Conservation (phyloP, 2,888 invertebrate species). For the Aporophyla nigra region DNA sequence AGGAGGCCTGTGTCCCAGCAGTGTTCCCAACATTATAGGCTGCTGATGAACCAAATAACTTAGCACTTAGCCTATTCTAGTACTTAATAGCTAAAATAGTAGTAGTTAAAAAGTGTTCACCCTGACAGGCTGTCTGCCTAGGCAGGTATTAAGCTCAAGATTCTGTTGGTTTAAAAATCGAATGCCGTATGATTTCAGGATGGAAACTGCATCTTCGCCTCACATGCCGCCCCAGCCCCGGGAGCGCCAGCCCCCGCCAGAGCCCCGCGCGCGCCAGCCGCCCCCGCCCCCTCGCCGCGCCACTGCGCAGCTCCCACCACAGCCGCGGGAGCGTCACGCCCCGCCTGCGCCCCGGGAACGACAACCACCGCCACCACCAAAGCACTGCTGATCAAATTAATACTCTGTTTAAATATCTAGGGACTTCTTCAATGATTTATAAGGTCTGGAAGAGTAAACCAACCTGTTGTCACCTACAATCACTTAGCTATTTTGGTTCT, state of each 20-base stretch:
- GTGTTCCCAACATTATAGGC: too few relatives aligned
- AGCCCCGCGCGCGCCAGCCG: constrained; percentile 75
- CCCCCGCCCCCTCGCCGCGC: constrained; percentile 77
- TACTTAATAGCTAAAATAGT: background rate
- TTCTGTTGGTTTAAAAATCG: background rate
- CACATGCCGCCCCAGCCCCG: constrained; percentile 68
- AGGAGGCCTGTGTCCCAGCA: too few relatives aligned
- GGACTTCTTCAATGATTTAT: background rate
- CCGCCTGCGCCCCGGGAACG: constrained; percentile 75
- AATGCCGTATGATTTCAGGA: constrained; percentile 35
- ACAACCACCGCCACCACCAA: constrained; percentile 63
- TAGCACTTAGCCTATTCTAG: background rate
- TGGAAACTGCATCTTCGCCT: constrained; percentile 39
- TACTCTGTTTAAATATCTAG: background rate
- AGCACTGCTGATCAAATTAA: constrained; percentile 24
- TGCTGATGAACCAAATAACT: background rate
- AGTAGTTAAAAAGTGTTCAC: too few relatives aligned
- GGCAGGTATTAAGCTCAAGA: too few relatives aligned
- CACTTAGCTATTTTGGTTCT: background rate
- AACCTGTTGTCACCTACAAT: background rate
- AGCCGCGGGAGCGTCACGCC: constrained; percentile 70
- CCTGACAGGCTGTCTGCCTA: too few relatives aligned
- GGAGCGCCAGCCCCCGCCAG: constrained; percentile 76
- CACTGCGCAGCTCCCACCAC: constrained; percentile 71
- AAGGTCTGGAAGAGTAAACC: background rate